Evolutionary conservation across 2,888 invertebrate genomes (phyloP), one percentile per base, ranked within the genome.

Genomic region (Tenthredo livida): DNA sequence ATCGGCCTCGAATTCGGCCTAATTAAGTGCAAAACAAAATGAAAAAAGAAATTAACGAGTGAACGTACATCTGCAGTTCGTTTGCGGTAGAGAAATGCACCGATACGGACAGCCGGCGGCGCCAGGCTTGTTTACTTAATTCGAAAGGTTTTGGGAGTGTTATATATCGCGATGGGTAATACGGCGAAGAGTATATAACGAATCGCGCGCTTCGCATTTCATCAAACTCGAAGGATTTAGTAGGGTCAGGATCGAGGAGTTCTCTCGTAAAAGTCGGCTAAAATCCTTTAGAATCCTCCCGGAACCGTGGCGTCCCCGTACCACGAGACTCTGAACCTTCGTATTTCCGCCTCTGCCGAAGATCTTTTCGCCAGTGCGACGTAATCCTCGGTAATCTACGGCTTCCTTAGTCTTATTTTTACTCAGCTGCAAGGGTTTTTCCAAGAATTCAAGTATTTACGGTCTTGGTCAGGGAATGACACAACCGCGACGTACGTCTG

Each of bases 321-420:
- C 9, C 47, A 29, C 43, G 17, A 21, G n/a, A 12, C 10, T 77
- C 9, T 15, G 47, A 25, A 29, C 29, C 50, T 50, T 33, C 50
- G 25, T 40, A 43, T 40, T 73, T 15, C 40, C 43, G 10, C 40
- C 43, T 17, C 40, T 37, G 25, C 73, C 40, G n/a, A 43, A 73
- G 43, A 29, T 40, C 40, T 43, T 73, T 43, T 40, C 40, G 25
- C 73, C 73, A 43, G 40, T 21, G 40, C 40, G 9, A 73, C 50
- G 84, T 84, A 84, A 84, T 84, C 84, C 70, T 29, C 21, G 40
- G 75, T 58, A 84, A 84, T 84, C 84, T 54, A 58, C 17, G 72
- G 29, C 37, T 37, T 37, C 15, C n/a, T 37, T 29, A 47, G 29
- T 84, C 67, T 84, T 84, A 70, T 70, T 84, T 84, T 84, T 84